These are phyloP conservation scores for Plebejus argus DNA, from an alignment of 2,888 invertebrate species.

Conservation along the genomic window DNA sequence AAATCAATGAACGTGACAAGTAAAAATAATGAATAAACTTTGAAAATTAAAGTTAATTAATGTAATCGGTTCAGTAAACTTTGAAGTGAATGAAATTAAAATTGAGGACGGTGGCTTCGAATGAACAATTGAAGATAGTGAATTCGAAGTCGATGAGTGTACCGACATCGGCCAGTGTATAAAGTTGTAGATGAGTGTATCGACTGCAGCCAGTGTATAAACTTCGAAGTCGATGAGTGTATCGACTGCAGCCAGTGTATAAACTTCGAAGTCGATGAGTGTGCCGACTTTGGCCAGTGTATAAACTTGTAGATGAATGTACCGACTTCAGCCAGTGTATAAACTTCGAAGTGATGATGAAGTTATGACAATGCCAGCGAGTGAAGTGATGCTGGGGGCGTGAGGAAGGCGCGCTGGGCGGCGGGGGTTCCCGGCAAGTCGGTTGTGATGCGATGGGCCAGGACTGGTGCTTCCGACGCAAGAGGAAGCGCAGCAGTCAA, in stretches of 20 bases:
- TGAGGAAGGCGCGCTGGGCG: constrained; percentile 67
- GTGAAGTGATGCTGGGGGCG: constrained; percentile 47
- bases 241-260: neutral
- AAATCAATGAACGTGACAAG: constrained; percentile 7
- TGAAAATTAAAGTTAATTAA: neutral
- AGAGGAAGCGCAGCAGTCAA: constrained; percentile 85
- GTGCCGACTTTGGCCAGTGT: neutral
- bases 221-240: neutral
- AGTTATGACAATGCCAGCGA: constrained; percentile 16
- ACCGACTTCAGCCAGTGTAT: neutral
- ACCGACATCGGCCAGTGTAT: neutral
- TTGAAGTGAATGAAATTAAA: neutral
- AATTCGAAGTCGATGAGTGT: constrained; percentile 11
- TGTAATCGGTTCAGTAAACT: neutral
- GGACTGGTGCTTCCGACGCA: constrained; percentile 87
- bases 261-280: constrained; percentile 18
- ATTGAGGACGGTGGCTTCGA: neutral
- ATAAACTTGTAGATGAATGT: constrained; percentile 7
- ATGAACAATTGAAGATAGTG: neutral
- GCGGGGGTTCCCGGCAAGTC: constrained; percentile 77
- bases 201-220: neutral
- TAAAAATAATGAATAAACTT: neutral
- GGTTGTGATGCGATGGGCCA: constrained; percentile 85
- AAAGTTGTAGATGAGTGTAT: constrained; percentile 12
- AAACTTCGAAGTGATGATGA: constrained; percentile 25